phyloP scores from a whole-genome alignment of 2,888 invertebrate species.

The Pediacus dermestoides region DNA sequence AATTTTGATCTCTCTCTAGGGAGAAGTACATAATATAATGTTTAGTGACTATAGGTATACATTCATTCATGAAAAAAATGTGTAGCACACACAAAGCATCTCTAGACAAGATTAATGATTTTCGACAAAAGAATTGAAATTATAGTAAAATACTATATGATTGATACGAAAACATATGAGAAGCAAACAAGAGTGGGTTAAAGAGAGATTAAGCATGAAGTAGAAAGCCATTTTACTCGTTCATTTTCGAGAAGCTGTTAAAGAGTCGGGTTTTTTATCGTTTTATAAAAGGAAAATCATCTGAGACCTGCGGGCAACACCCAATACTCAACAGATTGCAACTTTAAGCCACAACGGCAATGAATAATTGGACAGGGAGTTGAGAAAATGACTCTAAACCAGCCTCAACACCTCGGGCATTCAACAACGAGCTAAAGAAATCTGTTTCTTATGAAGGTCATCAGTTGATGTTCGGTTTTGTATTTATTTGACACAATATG shows the following conservation, averaged over 20 bases:
- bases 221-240: no score
- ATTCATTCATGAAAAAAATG: neutral
- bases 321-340: conserved; percentile 6
- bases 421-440: conserved; percentile 37
- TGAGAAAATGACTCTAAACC: conserved; percentile 40
- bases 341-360: conserved; percentile 29
- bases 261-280: no score
- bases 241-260: no score
- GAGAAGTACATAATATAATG: no score
- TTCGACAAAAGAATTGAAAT: conserved; percentile 1
- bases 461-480: conserved; percentile 25
- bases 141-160: neutral
- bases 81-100: no score
- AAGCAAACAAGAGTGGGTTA: conserved; percentile 1
- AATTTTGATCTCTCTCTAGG: conserved; percentile 1
- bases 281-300: conserved; percentile 4
- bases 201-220: no score
- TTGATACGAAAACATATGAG: neutral
- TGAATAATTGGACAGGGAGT: conserved; percentile 43
- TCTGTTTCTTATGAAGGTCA: conserved; percentile 38
- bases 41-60: neutral
- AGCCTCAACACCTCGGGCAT: conserved; percentile 36
- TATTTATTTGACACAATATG: conserved; percentile 15
- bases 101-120: conserved; percentile 5
- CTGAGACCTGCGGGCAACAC: conserved; percentile 3